Evolutionary conservation across 2,113 vertebrate genomes (phyloP), one percentile per base, ranked within the genome.

Genomic region (Leptocoma aspasia): DNA sequence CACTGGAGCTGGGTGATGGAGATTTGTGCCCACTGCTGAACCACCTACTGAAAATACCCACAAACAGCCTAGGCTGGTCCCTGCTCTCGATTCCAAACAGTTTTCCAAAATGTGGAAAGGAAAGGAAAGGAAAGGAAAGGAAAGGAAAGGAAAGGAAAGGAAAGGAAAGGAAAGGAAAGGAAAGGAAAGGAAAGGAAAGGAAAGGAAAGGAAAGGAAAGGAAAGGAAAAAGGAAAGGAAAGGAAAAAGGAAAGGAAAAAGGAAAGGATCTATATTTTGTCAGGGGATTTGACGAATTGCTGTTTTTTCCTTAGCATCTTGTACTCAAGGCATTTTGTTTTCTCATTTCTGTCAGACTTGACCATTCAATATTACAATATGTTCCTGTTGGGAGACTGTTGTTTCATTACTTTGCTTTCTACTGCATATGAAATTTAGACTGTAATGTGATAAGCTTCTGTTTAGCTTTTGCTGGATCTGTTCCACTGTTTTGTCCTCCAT

Each of bases 381-480:
- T 2, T 66, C 21, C 52, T 70, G 4, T 33, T 77, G 86, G 42
- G 35, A 89, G 31, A 61, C 60, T 79, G 35, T 85, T 90, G 14
- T 81, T 89, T 78, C 52, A n/a, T 44, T 81, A 8, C 24, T 82
- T 89, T 10, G 2, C n/a, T 75, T 88, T 90, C 45, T 83, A 37
- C n/a, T 57, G 50, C 5, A 3, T 56, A 35, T 56, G 57, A 94
- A 78, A 82, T 92, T 70, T 71, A 65, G 35, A 35, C 12, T 53
- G 65, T 68, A 94, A 92, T 76, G 57, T 63, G 81, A 78, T 81
- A 84, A 87, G 53, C 37, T 91, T 89, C 44, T 89, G 50, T 92
- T 94, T 63, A 89, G 33, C 61, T 93, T 92, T 77, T 13, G 2
- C 53, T 93, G 94, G 56, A 70, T 92, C 35, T 18, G 35, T 92